Evolutionary conservation across 1,140 invertebrate genomes (phyloP), one percentile per base, ranked within the genome.

Genomic region (Drosophila ogumai): DNA sequence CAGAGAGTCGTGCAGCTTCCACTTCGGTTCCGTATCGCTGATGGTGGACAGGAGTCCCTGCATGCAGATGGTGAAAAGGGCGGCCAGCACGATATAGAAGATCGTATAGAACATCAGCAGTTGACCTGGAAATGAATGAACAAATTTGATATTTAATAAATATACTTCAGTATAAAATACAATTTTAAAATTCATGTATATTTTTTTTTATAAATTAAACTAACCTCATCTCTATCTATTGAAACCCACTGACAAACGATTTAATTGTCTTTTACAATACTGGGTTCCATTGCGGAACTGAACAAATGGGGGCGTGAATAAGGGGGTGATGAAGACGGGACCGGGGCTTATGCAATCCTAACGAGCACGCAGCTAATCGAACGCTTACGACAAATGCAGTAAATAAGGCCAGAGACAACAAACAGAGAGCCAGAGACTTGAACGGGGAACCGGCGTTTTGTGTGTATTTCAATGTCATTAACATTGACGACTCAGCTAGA

Each of bases 51-150:
- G 94, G 38, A 98, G 93, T 3, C 95, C 95, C 59, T 96, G 95
- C 94, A 98, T 95, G 92, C 97, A 97, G 32, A 97, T 95, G 3
- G 96, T 94, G 91, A 98, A 98, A 60, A 99, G 93, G 5, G 96
- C 92, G 25, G 96, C 96, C 79, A 99, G 93, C 40, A 94, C 94
- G 32, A 94, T 93, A 92, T 98, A 98, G 93, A 98, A 98, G 74
- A 97, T 94, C n/a, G 94, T 19, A 93, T 98, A 99, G 93, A 98
- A 99, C 1, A 96, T 43, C 15, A 96, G 81, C 22, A 98, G 95
- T 88, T 96, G 94, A 67, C 94, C 97, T 97, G 94, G 19, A 54
- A 22, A 32, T 41, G 22, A 12, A 10, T 6, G 0, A 68, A 43
- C 0, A 43, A 19, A 75, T 36, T 5, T 19, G 9, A 36, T 17